These are phyloP conservation scores for Cisticola juncidis DNA, from an alignment of 2,113 vertebrate genomes.

Conservation along the genomic window DNA sequence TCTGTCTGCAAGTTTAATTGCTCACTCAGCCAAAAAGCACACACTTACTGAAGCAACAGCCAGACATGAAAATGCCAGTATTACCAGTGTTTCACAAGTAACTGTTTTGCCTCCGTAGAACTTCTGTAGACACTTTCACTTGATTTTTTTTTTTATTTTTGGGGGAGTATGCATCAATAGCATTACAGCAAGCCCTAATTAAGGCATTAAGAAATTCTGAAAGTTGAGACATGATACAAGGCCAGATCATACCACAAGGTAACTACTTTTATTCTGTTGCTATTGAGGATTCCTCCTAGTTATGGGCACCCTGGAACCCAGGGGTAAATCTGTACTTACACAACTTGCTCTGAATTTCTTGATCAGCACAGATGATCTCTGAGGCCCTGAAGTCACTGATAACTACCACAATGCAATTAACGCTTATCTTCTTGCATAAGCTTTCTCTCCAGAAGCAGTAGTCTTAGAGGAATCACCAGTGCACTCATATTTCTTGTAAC, in stretches of 20 bases:
- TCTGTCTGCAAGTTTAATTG: constrained; percentile 1
- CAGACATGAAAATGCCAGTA: not conserved
- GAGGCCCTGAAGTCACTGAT: not conserved
- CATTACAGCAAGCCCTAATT: not conserved
- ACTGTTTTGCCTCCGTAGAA: not conserved
- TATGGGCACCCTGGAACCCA: not conserved
- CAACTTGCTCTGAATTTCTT: not conserved
- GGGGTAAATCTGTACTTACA: not conserved
- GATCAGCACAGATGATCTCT: not conserved
- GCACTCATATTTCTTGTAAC: not conserved
- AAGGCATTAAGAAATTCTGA: not conserved
- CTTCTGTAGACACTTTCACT: not conserved
- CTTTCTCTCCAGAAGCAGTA: not conserved
- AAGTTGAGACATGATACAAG: not conserved
- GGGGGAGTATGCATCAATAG: not conserved
- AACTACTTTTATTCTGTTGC: not conserved
- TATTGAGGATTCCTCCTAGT: not conserved
- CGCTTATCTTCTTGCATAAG: not conserved
- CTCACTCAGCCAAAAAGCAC: not conserved
- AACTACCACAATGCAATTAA: not conserved
- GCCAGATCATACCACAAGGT: not conserved
- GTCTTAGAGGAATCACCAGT: not conserved
- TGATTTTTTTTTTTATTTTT: not conserved
- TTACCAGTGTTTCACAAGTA: not conserved
- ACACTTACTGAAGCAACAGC: not conserved